Evolutionary conservation across 2,888 invertebrate genomes (phyloP), one percentile per base, ranked within the genome.

Genomic region (Eupeodes luniger): DNA sequence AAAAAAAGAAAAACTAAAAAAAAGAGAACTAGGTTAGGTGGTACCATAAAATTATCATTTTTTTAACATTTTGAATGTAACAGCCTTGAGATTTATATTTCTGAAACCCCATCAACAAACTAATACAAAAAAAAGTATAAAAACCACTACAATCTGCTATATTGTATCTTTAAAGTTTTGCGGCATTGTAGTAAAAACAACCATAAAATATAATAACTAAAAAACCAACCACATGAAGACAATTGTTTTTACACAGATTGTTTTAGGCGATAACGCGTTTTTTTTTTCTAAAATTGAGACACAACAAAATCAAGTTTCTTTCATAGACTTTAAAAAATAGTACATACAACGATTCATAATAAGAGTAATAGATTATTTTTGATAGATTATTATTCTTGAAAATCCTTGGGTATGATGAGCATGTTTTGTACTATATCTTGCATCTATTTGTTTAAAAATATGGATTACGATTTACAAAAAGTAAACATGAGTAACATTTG

Each of bases 1-100:
- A 40, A 6, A 40, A 1, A 40, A 1, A 4, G 36, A 36, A 40
- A 40, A 40, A 40, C 36, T 5, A 40, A 40, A 40, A 40, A 51
- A 47, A n/a, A 70, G 62, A 66, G 76, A 85, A 85, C 76, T 85
- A 81, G 85, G 85, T 85, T 85, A 85, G 34, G 64, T 51, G 49
- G 49, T 64, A 16, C 47, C 72, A 76, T 76, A 40, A 69, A 76
- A 85, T 85, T 85, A 66, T 40, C 85, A 80, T 84, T 76, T 84
- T 76, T 85, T 76, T 75, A 76, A 59, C 75, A 85, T 85, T 85
- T 81, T 27, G 6, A 85, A 55, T 61, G 80, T 76, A 72, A 72
- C 70, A 81, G 59, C 85, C 85, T 85, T 81, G 85, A 72, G 70
- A 44, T 70, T 66, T 81, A 59, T 85, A 76, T 40, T 5, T 40